phyloP scores from a whole-genome alignment of 2,888 invertebrate genomes.

The Caenorhabditis afra region DNA sequence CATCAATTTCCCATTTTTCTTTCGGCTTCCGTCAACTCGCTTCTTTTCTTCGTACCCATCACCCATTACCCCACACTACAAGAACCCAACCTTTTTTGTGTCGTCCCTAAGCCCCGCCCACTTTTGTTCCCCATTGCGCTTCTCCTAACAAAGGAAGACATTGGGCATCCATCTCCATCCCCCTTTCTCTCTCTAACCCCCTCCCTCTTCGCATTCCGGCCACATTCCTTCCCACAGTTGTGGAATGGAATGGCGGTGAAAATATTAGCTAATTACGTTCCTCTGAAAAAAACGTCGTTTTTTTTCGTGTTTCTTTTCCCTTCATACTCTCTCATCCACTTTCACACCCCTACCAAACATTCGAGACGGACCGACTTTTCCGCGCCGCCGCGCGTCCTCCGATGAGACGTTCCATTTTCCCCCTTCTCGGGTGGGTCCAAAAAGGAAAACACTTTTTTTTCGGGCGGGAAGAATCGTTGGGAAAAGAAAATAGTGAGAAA shows the following conservation, averaged over 20 bases:
- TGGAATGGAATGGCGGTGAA: slow-evolving; percentile 35
- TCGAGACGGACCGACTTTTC: slow-evolving; percentile 8
- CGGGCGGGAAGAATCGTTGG: neutral
- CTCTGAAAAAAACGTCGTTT: slow-evolving; percentile 20
- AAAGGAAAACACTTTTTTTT: too few relatives aligned
- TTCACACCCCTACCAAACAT: slow-evolving; percentile 28
- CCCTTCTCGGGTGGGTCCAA: too few relatives aligned
- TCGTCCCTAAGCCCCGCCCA: slow-evolving; percentile 15
- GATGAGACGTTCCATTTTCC: too few relatives aligned
- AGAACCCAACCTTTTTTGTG: slow-evolving; percentile 25
- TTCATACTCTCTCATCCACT: slow-evolving; percentile 10
- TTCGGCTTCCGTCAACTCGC: neutral
- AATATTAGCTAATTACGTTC: slow-evolving; percentile 61
- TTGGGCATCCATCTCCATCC: slow-evolving; percentile 15
- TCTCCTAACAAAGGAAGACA: slow-evolving; percentile 20
- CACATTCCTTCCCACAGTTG: neutral
- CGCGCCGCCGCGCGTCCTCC: too few relatives aligned
- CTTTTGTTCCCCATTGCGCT: slow-evolving; percentile 32
- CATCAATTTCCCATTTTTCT: slow-evolving; percentile 24
- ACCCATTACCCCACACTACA: slow-evolving; percentile 44
- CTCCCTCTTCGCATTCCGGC: too few relatives aligned
- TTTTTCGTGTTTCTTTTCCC: slow-evolving; percentile 16
- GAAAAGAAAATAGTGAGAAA: neutral
- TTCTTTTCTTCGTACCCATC: slow-evolving; percentile 43
- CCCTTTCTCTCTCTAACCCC: too few relatives aligned